These are phyloP conservation scores for Crotalus tigris DNA, from an alignment of 2,113 vertebrate genomes.

Conservation along the genomic window DNA sequence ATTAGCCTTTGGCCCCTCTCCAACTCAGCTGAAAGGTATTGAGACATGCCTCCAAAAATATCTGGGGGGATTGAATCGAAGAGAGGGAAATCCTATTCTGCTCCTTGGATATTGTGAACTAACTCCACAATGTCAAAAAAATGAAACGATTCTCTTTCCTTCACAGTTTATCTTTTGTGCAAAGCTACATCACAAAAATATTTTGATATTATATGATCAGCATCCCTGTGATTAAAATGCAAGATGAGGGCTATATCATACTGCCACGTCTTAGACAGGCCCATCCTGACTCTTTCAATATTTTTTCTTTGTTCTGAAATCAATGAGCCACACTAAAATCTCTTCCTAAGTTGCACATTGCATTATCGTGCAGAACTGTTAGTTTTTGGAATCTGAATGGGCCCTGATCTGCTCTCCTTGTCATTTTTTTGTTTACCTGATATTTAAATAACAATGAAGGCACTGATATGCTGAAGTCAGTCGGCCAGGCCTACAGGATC, in stretches of 20 bases:
- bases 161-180: not conserved
- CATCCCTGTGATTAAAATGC: not conserved
- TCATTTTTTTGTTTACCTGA: not conserved
- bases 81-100: not conserved
- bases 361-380: not conserved
- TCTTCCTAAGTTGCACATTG: not conserved
- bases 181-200: not conserved
- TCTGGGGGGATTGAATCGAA: not conserved
- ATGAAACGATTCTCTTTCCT: not conserved
- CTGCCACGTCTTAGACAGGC: not conserved
- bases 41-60: not conserved
- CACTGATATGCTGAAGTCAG: not conserved
- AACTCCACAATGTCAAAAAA: too few species aligned
- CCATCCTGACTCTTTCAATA: not conserved
- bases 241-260: too few species aligned
- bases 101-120: not conserved
- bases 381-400: not conserved
- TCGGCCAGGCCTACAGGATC: not conserved
- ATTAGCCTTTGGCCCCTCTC: too few species aligned
- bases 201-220: not conserved
- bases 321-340: not conserved
- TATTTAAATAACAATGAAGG: not conserved
- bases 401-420: not conserved
- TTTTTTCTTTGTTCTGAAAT: not conserved
- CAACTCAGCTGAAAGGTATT: not conserved